These are phyloP conservation scores for Siniperca knerii DNA, from an alignment of 2,113 vertebrate genomes.

Conservation along the genomic window DNA sequence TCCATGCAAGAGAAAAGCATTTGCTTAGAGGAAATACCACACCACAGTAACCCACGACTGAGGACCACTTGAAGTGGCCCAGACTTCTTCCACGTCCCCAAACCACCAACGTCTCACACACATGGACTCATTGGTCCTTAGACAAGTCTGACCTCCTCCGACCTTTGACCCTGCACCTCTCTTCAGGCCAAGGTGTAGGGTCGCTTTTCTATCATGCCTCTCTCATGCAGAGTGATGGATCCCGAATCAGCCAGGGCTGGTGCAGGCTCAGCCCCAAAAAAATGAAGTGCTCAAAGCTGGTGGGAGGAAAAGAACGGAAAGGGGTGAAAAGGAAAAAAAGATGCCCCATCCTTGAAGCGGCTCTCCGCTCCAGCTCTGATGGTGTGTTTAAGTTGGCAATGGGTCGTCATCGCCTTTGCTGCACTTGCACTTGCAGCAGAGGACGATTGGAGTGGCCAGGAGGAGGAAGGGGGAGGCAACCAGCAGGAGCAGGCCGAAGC, in stretches of 20 bases:
- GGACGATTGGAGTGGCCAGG: slow-evolving; percentile 95
- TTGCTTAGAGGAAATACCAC: slow-evolving; percentile 34
- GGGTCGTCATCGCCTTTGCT: slow-evolving; percentile 98
- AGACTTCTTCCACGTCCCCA: slow-evolving; percentile 28
- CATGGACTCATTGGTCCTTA: slow-evolving; percentile 23
- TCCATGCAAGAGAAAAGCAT: slow-evolving; percentile 60
- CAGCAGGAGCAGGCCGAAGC: slow-evolving; percentile 95
- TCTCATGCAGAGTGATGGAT: slow-evolving; percentile 77
- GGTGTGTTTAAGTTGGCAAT: slow-evolving; percentile 88
- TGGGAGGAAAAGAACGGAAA: slow-evolving; percentile 61
- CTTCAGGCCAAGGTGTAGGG: slow-evolving; percentile 26
- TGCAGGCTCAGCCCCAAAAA: slow-evolving; percentile 59
- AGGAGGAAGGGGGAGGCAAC: slow-evolving; percentile 98
- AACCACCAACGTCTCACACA: slow-evolving; percentile 34
- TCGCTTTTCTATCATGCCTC: slow-evolving; percentile 55
- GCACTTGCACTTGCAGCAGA: slow-evolving; percentile 99
- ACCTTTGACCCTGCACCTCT: slow-evolving; percentile 52
- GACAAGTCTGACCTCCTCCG: slow-evolving; percentile 39
- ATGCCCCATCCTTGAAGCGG: slow-evolving; percentile 49
- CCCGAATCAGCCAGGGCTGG: slow-evolving; percentile 57
- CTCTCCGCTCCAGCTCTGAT: slow-evolving; percentile 21
- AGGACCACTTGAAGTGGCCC: slow-evolving; percentile 14
- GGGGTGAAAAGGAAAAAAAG: slow-evolving; percentile 59
- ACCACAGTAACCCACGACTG: slow-evolving; percentile 11
- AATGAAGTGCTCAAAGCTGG: slow-evolving; percentile 78